phyloP scores from a whole-genome alignment of 2,113 vertebrate species.

The Gambusia affinis region DNA sequence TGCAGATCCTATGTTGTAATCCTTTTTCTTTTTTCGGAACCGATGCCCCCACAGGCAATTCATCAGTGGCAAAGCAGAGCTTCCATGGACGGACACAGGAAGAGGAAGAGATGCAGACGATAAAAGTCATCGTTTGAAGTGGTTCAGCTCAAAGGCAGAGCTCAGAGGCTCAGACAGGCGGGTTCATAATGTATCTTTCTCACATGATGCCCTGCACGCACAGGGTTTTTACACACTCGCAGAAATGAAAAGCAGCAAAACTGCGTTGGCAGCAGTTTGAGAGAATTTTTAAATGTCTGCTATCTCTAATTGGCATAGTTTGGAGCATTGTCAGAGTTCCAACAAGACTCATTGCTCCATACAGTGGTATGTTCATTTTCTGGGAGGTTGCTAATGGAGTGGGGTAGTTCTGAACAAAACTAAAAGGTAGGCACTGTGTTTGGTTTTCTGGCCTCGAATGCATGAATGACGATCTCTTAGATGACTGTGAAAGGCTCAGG shows the following conservation, averaged over 20 bases:
- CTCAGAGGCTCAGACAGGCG: constrained; percentile 48
- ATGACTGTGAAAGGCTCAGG: constrained; percentile 56
- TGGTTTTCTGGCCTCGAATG: not conserved
- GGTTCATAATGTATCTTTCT: constrained; percentile 34
- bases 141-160: constrained; percentile 56
- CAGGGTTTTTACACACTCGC: constrained; percentile 35
- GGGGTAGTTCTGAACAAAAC: not conserved
- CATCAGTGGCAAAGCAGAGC: constrained; percentile 35
- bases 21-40: not conserved
- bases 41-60: constrained; percentile 40
- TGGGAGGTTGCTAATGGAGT: no score
- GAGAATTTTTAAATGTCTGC: constrained; percentile 7
- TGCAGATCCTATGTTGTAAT: constrained; percentile 27
- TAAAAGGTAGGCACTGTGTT: not conserved
- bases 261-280: constrained; percentile 8
- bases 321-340: constrained; percentile 14
- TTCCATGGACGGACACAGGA: constrained; percentile 43
- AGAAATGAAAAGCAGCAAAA: constrained; percentile 17
- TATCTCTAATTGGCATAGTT: constrained; percentile 29
- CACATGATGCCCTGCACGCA: constrained; percentile 44
- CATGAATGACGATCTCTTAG: not conserved
- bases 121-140: constrained; percentile 67
- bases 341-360: not conserved
- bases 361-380: constrained; percentile 24
- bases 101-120: constrained; percentile 67